Conservation (phyloP, 2,113 vertebrate species). For the Leiothrix lutea region DNA sequence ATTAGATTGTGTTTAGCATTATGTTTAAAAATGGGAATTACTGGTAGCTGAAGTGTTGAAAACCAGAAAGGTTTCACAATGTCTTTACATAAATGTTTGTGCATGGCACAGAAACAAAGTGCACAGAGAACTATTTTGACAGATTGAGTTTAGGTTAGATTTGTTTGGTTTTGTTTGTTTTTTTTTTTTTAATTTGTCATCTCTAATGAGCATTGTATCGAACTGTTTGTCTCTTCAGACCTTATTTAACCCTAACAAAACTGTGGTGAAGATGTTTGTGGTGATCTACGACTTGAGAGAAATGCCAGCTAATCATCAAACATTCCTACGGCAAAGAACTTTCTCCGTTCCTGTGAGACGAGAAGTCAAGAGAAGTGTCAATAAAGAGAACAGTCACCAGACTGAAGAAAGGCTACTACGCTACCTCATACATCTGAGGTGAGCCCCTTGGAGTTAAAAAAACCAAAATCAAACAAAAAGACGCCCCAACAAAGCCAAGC, state of each 20-base stretch:
- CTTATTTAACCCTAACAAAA: conserved; percentile 99
- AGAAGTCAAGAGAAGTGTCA: conserved; percentile 82
- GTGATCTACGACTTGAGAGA: conserved; percentile 95
- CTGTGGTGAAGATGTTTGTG: conserved; percentile 99
- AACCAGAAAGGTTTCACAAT: background rate
- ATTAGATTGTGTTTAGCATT: background rate
- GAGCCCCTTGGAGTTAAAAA: background rate
- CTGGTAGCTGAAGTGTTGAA: background rate
- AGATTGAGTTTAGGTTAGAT: background rate
- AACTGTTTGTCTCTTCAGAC: conserved; percentile 80
- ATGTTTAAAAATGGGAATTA: background rate
- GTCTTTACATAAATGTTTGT: background rate
- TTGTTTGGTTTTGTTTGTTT: background rate
- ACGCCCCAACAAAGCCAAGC: background rate
- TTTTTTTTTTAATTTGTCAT: background rate
- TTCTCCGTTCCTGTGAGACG: conserved; percentile 96
- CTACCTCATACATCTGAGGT: conserved; percentile 99
- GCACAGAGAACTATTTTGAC: background rate
- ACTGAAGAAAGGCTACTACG: conserved; percentile 89
- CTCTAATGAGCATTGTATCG: background rate
- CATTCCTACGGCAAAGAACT: conserved; percentile 98
- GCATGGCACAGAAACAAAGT: background rate
- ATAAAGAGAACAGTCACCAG: conserved; percentile 80
- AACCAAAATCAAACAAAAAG: background rate
- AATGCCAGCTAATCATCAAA: conserved; percentile 98